phyloP scores from a whole-genome alignment of 2,797 vertebrate genomes.

The Pempheris klunzingeri region DNA sequence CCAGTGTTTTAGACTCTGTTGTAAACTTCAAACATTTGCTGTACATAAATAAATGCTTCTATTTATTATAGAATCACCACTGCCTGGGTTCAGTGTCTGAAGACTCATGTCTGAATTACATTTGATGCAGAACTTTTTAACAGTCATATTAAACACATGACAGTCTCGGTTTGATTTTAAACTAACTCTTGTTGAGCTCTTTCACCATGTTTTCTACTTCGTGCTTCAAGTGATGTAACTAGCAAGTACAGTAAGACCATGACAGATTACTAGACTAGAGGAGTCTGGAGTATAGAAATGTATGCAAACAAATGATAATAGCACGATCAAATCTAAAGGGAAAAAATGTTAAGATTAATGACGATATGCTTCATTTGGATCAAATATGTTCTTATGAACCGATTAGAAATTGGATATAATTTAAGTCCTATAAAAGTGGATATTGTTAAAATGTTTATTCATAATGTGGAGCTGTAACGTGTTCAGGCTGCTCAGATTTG shows the following conservation, averaged over 20 bases:
- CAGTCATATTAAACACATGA: neutral
- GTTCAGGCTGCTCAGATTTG: neutral
- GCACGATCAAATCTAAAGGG: neutral
- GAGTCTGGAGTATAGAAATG: neutral
- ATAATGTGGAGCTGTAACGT: neutral
- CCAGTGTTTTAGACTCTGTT: constrained; percentile 45
- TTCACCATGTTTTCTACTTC: neutral
- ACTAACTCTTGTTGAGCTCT: neutral
- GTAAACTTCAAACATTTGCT: constrained; percentile 60
- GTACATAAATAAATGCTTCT: constrained; percentile 81
- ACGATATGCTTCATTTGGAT: neutral
- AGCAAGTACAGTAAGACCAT: neutral
- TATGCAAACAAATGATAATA: neutral
- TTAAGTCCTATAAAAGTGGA: neutral
- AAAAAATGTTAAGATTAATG: neutral
- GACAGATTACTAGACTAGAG: neutral
- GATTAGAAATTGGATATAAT: neutral
- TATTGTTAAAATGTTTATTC: too few species aligned
- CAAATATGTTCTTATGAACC: neutral
- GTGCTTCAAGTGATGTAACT: neutral
- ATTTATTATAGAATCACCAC: constrained; percentile 81
- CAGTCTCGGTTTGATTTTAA: neutral
- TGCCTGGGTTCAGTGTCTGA: constrained; percentile 33
- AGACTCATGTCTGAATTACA: neutral
- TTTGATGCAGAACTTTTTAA: neutral